Percentiles rank a stretch among this genome's conserved stretches.
These are phyloP conservation scores for Xiphydria camelus DNA, from an alignment of 2,888 invertebrate genomes.

Conservation along the genomic window DNA sequence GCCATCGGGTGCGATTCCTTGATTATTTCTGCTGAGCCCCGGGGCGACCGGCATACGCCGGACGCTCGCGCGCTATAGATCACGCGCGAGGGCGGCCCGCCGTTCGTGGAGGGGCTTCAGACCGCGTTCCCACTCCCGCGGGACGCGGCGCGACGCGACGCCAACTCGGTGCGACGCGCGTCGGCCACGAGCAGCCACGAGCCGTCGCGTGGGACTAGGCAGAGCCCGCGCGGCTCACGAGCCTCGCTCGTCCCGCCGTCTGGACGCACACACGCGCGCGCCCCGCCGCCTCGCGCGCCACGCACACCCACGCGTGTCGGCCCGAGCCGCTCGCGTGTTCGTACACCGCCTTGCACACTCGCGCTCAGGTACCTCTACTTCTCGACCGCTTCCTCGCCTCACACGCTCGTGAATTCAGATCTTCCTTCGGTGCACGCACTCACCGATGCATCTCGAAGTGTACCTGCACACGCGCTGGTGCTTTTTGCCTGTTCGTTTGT, in stretches of 20 bases:
- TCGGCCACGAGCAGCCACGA: slow-evolving; percentile 44
- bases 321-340: no score
- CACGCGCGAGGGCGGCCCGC: slow-evolving; percentile 15
- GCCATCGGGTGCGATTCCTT: no score
- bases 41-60: no score
- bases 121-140: slow-evolving; percentile 23
- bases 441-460: no score
- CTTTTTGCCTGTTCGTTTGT: no score
- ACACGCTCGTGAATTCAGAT: no score
- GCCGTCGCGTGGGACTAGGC: slow-evolving; percentile 44
- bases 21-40: no score
- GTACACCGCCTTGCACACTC: background rate
- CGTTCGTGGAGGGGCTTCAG: slow-evolving; percentile 13
- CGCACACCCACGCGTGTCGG: slow-evolving; percentile 6
- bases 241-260: slow-evolving; percentile 31
- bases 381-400: slow-evolving; percentile 2
- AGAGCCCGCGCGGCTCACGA: slow-evolving; percentile 27
- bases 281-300: slow-evolving; percentile 8
- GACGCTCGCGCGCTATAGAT: no score
- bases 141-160: background rate
- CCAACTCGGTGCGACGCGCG: slow-evolving; percentile 37
- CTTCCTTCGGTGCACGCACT: no score
- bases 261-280: slow-evolving; percentile 25
- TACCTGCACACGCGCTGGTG: no score
- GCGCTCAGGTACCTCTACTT: background rate